Percentiles rank a stretch among this genome's conserved stretches.
Evolutionary conservation across 2,113 vertebrate species (phyloP).

Genomic region (Pristiophorus japonicus): DNA sequence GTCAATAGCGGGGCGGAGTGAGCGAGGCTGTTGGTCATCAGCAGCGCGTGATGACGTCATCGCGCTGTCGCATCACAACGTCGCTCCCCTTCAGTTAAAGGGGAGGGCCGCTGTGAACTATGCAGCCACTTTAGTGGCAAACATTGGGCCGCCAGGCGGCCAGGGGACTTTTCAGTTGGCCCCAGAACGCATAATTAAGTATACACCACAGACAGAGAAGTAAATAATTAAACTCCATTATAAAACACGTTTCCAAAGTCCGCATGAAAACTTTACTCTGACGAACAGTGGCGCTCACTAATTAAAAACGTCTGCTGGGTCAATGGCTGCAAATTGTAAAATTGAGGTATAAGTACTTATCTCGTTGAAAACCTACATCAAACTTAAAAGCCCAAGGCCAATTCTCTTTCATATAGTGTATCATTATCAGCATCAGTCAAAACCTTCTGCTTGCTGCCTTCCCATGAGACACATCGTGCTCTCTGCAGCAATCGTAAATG

Average conservation of each 20-base stretch:
- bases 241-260: not conserved
- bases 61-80: too few species aligned
- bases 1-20: too few species aligned
- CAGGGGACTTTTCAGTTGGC: too few species aligned
- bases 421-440: not conserved
- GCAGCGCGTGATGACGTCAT: too few species aligned
- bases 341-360: not conserved
- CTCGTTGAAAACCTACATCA: not conserved
- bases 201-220: not conserved
- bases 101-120: too few species aligned
- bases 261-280: not conserved
- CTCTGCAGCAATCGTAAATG: conserved; percentile 14
- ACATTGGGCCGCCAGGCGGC: too few species aligned
- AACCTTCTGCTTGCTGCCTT: not conserved
- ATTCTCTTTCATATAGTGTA: not conserved
- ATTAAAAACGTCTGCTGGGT: not conserved
- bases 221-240: not conserved
- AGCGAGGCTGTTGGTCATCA: too few species aligned
- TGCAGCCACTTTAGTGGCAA: too few species aligned
- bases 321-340: not conserved
- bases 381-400: not conserved
- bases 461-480: not conserved
- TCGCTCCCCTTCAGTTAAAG: too few species aligned
- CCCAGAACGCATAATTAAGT: too few species aligned
- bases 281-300: not conserved